These are phyloP conservation scores for Lepetodrilus schrolli DNA, from an alignment of 2,888 invertebrate genomes.

Conservation along the genomic window DNA sequence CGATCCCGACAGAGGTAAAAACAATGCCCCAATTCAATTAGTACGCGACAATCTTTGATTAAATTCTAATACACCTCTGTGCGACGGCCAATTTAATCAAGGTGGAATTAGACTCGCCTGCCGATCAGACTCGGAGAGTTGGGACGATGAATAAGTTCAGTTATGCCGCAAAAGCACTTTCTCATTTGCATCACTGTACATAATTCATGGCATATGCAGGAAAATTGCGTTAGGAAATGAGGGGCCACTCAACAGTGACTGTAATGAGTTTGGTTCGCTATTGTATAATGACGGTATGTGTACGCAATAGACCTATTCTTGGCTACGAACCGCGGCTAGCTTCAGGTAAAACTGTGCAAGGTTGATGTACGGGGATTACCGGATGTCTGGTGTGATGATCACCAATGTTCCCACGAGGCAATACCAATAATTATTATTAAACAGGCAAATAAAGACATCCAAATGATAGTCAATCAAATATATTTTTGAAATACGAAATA, in stretches of 20 bases:
- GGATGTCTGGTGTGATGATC: too few relatives aligned
- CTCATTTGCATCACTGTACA: not conserved
- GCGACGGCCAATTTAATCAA: slow-evolving; percentile 33
- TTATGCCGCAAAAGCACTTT: not conserved
- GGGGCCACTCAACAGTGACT: not conserved
- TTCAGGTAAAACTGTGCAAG: too few relatives aligned
- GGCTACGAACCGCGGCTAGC: too few relatives aligned
- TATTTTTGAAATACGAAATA: too few relatives aligned
- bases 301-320: too few relatives aligned
- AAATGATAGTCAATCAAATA: too few relatives aligned
- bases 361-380: too few relatives aligned
- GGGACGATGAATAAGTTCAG: not conserved
- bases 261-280: not conserved
- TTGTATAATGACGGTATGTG: too few relatives aligned
- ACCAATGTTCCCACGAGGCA: too few relatives aligned
- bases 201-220: slow-evolving; percentile 13
- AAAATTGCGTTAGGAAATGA: not conserved
- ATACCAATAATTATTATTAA: too few relatives aligned
- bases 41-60: slow-evolving; percentile 36
- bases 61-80: slow-evolving; percentile 39
- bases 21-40: slow-evolving; percentile 34
- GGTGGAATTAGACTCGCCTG: slow-evolving; percentile 31
- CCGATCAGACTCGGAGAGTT: not conserved
- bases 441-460: too few relatives aligned
- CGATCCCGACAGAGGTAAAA: slow-evolving; percentile 5